Base-by-base conservation (phyloP, 2,888 invertebrate species). In the Temnothorax ravouxi region DNA sequence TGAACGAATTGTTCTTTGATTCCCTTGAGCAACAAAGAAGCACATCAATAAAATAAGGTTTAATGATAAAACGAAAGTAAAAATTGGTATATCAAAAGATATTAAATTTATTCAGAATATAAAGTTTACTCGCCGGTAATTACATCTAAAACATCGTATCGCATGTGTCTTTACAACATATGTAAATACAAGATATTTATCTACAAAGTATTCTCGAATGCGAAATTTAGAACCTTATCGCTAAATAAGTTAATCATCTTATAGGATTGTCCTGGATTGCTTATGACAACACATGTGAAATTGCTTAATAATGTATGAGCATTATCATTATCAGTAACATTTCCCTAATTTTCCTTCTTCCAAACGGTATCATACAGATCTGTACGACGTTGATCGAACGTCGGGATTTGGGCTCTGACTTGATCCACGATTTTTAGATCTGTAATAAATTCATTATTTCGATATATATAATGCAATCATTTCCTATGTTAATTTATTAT, bases 361-460 rank as follows among this genome's bases (percentile, higher is more conserved):
- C 92, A 91, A 72, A 93, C 44, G 0, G 94, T 94, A 8, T 95
- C 94, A 34, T 94, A 95, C 5, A 95, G 81, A 71, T 95, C 94
- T 13, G 92, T 92, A 34, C 98, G 96, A 72, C 97, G 96, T 95
- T 99, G 99, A 0, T 93, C 94, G 56, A 96, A 96, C 25, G 98
- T 96, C 0, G 99, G 99, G 93, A 99, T 98, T 95, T 98, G 98
- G 85, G 96, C 96, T 74, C 99, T 96, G 0, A 98, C 97, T 93
- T 98, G 97, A 66, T 97, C 96, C 61, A 98, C 96, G 82, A 96
- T 95, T 3, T 95, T 95, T 88, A 98, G 95, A 96, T 99, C 98
- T 97, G 94, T 52, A 96, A 96, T 25, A 69, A 69, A 67, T 29
- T 13, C 34, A 59, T 44, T 47, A 62, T 59, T 44, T 74, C 25